A percentile compares a stretch with the other conserved stretches of the same genome.
phyloP scores from a whole-genome alignment of 2,113 vertebrate species.

The Cygnus buccinator region DNA sequence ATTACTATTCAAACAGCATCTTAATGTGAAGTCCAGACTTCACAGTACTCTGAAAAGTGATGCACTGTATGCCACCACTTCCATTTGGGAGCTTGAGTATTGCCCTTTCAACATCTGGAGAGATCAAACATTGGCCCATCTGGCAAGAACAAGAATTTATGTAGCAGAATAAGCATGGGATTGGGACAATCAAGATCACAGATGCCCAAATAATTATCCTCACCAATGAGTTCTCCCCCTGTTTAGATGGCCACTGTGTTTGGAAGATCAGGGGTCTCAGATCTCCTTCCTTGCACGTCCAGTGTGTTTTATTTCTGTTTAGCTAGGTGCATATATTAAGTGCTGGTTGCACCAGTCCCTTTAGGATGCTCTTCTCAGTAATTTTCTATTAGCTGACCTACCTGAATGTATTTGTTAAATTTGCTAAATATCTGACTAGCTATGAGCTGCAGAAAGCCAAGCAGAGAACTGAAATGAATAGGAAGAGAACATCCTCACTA shows the following conservation, averaged over 20 bases:
- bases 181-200: background rate
- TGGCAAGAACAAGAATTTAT: background rate
- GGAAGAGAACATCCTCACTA: background rate
- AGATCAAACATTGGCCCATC: background rate
- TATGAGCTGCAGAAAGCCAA: background rate
- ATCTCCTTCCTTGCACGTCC: background rate
- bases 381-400: background rate
- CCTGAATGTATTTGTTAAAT: conserved; percentile 19
- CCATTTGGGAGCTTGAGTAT: background rate
- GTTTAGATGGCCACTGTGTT: background rate
- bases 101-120: conserved; percentile 13
- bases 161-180: background rate
- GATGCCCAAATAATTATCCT: background rate
- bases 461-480: background rate
- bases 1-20: background rate
- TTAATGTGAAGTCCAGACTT: background rate
- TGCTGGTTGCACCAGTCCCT: background rate
- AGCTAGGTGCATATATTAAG: background rate
- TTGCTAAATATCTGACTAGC: background rate
- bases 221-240: background rate
- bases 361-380: background rate
- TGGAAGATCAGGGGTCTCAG: background rate
- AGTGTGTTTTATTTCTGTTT: background rate
- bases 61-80: background rate
- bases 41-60: background rate